A percentile compares a stretch with the other conserved stretches of the same genome.
These are phyloP conservation scores for Lucilia cuprina DNA, from an alignment of 1,140 invertebrate genomes.

Conservation along the genomic window DNA sequence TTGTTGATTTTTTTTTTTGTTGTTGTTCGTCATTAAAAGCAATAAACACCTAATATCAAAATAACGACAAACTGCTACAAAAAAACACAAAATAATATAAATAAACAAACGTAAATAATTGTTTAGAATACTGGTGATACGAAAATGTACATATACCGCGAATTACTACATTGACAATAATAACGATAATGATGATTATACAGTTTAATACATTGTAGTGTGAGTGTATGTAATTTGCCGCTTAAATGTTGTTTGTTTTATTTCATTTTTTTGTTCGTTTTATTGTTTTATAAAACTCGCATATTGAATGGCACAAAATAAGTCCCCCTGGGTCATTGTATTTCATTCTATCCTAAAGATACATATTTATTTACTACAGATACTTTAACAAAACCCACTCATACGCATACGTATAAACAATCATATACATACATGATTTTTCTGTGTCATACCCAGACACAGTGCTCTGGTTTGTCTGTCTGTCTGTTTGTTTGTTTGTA, in stretches of 20 bases:
- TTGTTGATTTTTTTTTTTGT: neutral
- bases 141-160: no score
- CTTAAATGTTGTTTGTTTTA: neutral
- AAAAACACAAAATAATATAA: constrained; percentile 1
- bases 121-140: constrained; percentile 22
- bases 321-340: constrained; percentile 12
- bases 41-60: constrained; percentile 34
- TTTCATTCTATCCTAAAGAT: neutral
- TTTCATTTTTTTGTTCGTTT: neutral
- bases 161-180: no score
- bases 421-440: neutral
- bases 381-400: no score
- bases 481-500: neutral
- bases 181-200: constrained; percentile 5
- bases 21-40: constrained; percentile 29
- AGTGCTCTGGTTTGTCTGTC: neutral
- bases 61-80: neutral
- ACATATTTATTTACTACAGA: neutral
- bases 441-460: neutral
- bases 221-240: neutral
- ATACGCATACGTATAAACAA: neutral
- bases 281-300: neutral
- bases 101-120: constrained; percentile 41
- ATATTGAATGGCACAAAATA: constrained; percentile 32
- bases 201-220: neutral